Conservation (phyloP, 2,797 vertebrate genomes). For the Gymnothorax reevesii region DNA sequence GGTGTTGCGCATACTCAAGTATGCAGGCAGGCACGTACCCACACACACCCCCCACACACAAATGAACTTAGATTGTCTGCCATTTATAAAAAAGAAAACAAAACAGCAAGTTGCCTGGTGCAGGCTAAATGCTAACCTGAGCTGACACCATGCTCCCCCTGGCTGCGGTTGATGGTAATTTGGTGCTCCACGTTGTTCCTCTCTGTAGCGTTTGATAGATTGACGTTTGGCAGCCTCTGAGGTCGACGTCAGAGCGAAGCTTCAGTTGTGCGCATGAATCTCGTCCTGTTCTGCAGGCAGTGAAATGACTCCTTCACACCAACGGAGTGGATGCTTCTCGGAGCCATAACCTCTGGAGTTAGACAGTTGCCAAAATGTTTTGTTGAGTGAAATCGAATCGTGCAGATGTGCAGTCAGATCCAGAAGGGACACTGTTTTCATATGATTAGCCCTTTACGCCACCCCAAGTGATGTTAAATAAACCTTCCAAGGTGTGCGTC, state of each 20-base stretch:
- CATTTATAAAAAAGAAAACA: not conserved
- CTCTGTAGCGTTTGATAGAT: not conserved
- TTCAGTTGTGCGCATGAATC: not conserved
- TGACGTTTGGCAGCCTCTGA: not conserved
- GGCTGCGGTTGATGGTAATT: slow-evolving; percentile 19
- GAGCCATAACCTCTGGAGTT: not conserved
- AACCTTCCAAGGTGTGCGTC: too few relatives aligned
- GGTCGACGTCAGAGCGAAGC: not conserved
- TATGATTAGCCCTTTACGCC: too few relatives aligned
- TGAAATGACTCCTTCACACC: not conserved
- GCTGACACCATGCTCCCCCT: not conserved
- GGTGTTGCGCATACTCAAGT: not conserved
- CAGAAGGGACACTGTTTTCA: too few relatives aligned
- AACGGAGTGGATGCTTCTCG: not conserved
- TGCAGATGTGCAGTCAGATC: too few relatives aligned
- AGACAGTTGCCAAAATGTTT: too few relatives aligned
- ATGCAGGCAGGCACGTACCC: not conserved
- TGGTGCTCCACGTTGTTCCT: not conserved
- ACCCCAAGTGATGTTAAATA: too few relatives aligned
- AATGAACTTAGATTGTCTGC: not conserved
- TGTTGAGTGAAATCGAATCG: too few relatives aligned
- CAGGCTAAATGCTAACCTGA: not conserved
- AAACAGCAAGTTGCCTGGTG: not conserved
- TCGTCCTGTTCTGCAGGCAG: not conserved
- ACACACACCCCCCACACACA: not conserved